These are phyloP conservation scores for Oligia fasciuncula DNA, from an alignment of 2,888 invertebrate genomes.

Conservation along the genomic window DNA sequence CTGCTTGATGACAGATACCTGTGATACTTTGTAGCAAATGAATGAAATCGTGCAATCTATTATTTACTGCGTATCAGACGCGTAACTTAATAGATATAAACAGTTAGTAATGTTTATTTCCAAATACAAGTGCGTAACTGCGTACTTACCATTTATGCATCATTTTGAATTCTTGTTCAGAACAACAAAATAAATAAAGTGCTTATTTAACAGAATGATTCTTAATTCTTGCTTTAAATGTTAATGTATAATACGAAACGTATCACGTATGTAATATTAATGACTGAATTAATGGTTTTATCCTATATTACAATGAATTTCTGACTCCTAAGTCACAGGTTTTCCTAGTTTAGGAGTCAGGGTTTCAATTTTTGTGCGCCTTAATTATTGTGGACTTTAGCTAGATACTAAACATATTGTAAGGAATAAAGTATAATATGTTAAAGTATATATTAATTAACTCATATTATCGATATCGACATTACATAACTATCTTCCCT, in stretches of 20 bases:
- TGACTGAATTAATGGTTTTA: neutral
- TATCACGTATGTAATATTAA: neutral
- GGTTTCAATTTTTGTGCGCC: too few relatives aligned
- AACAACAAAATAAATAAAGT: neutral
- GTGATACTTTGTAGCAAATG: neutral
- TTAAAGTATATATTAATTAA: neutral
- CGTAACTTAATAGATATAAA: neutral
- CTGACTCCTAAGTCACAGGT: too few relatives aligned
- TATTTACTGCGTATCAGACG: slow-evolving; percentile 5
- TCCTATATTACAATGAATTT: neutral
- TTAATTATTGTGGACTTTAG: too few relatives aligned
- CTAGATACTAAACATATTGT: too few relatives aligned
- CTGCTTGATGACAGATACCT: neutral
- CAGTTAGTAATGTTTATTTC: slow-evolving; percentile 21
- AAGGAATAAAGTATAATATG: too few relatives aligned
- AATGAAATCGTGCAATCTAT: slow-evolving; percentile 16
- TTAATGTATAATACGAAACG: neutral
- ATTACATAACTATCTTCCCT: slow-evolving; percentile 62
- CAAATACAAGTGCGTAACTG: neutral
- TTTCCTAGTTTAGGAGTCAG: too few relatives aligned
- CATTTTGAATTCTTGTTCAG: neutral
- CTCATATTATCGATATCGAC: slow-evolving; percentile 52
- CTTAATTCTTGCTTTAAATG: neutral
- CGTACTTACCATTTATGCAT: neutral
- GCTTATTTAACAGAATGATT: too few relatives aligned